phyloP scores from a whole-genome alignment of 2,888 invertebrate species.

The Eupithecia tripunctaria region DNA sequence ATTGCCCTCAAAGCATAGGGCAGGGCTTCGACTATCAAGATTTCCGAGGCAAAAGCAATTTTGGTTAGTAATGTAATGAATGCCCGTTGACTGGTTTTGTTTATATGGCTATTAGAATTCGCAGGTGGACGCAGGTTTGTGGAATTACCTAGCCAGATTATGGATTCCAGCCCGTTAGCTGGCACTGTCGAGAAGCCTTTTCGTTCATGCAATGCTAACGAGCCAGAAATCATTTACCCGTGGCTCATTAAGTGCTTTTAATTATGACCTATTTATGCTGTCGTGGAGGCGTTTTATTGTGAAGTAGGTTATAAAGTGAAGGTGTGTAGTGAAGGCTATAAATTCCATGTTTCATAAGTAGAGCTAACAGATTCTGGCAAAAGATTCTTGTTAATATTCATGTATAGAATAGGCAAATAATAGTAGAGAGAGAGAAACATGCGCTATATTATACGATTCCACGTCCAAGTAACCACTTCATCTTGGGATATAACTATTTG shows the following conservation, averaged over 20 bases:
- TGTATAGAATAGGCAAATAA: too few relatives aligned
- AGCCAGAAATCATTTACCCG: conserved; percentile 35
- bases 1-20: too few relatives aligned
- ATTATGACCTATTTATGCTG: conserved; percentile 29
- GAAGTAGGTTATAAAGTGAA: neutral
- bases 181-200: conserved; percentile 27
- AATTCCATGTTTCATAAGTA: too few relatives aligned
- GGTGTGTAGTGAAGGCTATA: too few relatives aligned
- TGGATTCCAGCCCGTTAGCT: neutral
- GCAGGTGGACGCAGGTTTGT: neutral
- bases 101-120: neutral
- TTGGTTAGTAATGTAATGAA: too few relatives aligned
- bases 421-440: too few relatives aligned
- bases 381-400: too few relatives aligned
- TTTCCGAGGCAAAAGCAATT: neutral
- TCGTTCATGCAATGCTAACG: conserved; percentile 36
- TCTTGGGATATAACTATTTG: too few relatives aligned
- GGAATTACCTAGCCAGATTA: neutral
- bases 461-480: too few relatives aligned
- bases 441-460: too few relatives aligned
- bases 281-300: neutral
- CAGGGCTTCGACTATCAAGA: neutral
- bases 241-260: conserved; percentile 41
- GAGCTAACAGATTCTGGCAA: too few relatives aligned
- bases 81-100: too few relatives aligned